Conservation (phyloP, 2,113 vertebrate genomes). For the Rhinoptilus africanus region DNA sequence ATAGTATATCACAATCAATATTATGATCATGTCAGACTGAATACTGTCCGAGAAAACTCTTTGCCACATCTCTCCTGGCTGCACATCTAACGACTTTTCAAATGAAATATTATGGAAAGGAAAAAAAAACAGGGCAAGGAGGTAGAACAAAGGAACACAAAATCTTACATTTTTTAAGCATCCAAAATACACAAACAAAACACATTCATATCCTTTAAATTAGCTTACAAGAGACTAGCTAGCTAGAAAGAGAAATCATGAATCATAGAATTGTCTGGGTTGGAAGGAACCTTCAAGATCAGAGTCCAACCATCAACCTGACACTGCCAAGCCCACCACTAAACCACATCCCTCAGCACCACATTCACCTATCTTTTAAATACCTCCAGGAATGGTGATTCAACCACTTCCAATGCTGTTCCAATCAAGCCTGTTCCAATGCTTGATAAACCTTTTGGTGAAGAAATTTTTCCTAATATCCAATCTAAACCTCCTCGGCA, state of each 20-base stretch:
- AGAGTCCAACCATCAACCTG: too few species aligned
- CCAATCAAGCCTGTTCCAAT: too few species aligned
- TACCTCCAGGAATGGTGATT: too few species aligned
- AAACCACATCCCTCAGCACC: too few species aligned
- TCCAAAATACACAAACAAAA: not conserved
- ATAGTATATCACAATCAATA: not conserved
- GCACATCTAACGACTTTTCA: not conserved
- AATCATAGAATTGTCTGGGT: not conserved
- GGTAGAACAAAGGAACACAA: not conserved
- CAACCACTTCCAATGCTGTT: too few species aligned
- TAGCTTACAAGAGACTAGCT: not conserved
- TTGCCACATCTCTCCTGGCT: not conserved
- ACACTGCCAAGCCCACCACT: too few species aligned
- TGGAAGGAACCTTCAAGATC: too few species aligned
- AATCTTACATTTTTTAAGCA: not conserved
- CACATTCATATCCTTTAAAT: not conserved
- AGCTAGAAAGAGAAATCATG: not conserved
- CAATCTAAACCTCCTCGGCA: not conserved
- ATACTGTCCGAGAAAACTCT: not conserved
- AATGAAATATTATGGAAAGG: not conserved
- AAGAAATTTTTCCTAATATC: not conserved
- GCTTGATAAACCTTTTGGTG: too few species aligned
- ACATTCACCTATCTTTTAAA: too few species aligned
- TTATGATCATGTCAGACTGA: not conserved
- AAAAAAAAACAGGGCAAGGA: not conserved